These are phyloP conservation scores for Papilio machaon DNA, from an alignment of 1,140 invertebrate genomes.

Conservation along the genomic window DNA sequence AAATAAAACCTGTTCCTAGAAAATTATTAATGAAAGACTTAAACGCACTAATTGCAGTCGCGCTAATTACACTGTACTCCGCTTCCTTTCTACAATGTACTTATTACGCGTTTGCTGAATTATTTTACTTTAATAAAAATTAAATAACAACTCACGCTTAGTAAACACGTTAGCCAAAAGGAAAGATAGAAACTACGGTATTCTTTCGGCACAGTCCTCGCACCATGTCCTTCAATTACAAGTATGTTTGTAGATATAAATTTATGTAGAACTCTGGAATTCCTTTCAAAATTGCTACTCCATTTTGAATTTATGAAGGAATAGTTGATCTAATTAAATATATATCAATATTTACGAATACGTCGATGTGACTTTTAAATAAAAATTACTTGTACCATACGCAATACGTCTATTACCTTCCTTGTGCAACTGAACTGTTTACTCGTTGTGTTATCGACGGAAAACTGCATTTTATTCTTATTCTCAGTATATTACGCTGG, in stretches of 20 bases:
- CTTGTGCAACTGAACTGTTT: conserved; percentile 23
- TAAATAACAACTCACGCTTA: background rate
- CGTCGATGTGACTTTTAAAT: background rate
- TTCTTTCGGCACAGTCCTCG: too few relatives aligned
- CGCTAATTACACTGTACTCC: conserved; percentile 13
- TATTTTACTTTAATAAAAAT: background rate
- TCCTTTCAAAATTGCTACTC: too few relatives aligned
- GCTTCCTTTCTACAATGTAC: background rate
- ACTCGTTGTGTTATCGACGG: conserved; percentile 21
- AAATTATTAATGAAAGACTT: conserved; percentile 12
- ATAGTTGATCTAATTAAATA: too few relatives aligned
- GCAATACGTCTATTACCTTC: background rate
- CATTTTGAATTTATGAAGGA: too few relatives aligned
- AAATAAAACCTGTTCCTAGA: background rate
- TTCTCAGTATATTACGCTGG: conserved; percentile 5
- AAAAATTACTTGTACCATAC: background rate
- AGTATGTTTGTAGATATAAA: too few relatives aligned
- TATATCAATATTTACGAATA: too few relatives aligned
- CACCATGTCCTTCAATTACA: background rate
- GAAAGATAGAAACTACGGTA: background rate
- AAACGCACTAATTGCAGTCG: conserved; percentile 22
- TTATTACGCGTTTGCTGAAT: background rate
- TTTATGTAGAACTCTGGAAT: background rate
- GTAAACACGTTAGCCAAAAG: background rate
- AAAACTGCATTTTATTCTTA: conserved; percentile 24